Percentiles rank a stretch among this genome's conserved stretches.
These are phyloP conservation scores for Manduca sexta DNA, from an alignment of 1,140 invertebrate species.

Conservation along the genomic window DNA sequence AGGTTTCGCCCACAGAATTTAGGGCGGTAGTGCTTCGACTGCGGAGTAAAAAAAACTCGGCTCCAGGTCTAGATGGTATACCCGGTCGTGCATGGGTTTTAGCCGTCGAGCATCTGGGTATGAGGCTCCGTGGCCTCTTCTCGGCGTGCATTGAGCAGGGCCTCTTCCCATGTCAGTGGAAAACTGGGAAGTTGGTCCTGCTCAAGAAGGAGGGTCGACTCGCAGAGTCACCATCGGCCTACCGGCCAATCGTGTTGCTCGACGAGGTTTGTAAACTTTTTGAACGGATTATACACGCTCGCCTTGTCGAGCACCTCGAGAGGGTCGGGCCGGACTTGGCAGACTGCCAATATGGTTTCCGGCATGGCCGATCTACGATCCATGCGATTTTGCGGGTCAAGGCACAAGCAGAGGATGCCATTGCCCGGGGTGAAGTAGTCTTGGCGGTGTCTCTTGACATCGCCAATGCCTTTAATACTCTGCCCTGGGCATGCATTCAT, in stretches of 20 bases:
- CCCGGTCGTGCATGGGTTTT: slow-evolving; percentile 19
- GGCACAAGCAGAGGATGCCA: too few species aligned
- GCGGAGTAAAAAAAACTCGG: neutral
- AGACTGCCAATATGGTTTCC: neutral
- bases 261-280: slow-evolving; percentile 9
- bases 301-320: slow-evolving; percentile 10
- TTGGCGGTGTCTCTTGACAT: too few species aligned
- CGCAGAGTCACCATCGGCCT: neutral
- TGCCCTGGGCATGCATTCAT: too few species aligned
- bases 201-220: slow-evolving; percentile 5
- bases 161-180: neutral
- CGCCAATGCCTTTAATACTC: too few species aligned
- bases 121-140: slow-evolving; percentile 25
- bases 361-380: too few species aligned
- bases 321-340: slow-evolving; percentile 13
- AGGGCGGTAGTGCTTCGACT: slow-evolving; percentile 15
- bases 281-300: neutral
- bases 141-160: slow-evolving; percentile 15
- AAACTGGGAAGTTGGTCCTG: slow-evolving; percentile 1
- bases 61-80: too few species aligned
- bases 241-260: too few species aligned
- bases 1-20: slow-evolving; percentile 26
- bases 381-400: too few species aligned
- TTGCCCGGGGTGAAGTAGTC: too few species aligned
- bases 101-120: slow-evolving; percentile 26